Conservation (phyloP, 2,797 vertebrate species). For the Phoxinus dragarum region DNA sequence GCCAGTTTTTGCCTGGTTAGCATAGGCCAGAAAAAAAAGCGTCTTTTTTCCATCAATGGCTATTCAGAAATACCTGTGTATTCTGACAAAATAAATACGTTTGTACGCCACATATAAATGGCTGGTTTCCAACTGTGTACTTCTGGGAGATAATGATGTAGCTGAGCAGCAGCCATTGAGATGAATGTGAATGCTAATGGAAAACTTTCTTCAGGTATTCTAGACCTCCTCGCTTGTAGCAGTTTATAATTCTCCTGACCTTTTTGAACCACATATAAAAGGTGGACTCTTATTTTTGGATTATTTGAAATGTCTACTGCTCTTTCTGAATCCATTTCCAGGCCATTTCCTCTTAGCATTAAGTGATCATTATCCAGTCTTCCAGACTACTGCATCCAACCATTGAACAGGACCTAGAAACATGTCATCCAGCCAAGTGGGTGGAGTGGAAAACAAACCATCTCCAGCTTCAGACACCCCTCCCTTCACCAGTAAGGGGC, state of each 20-base stretch:
- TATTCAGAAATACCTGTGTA: background rate
- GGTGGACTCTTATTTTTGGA: background rate
- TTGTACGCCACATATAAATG: background rate
- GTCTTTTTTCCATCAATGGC: background rate
- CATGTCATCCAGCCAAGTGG: background rate
- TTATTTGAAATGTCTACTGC: background rate
- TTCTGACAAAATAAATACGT: background rate
- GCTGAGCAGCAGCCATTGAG: background rate
- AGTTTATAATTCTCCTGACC: background rate
- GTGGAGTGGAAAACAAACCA: constrained; percentile 9
- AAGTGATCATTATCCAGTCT: constrained; percentile 2
- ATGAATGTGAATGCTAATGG: background rate
- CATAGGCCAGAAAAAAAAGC: background rate
- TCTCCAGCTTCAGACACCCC: background rate
- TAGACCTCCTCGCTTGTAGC: background rate
- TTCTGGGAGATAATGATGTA: background rate
- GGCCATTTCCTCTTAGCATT: constrained; percentile 6
- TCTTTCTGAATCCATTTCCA: background rate
- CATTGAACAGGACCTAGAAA: constrained; percentile 5
- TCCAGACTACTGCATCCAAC: constrained; percentile 1
- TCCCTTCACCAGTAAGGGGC: background rate
- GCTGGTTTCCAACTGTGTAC: background rate
- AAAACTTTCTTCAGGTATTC: background rate
- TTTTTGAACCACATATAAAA: background rate
- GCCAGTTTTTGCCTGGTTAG: background rate